Conservation (phyloP, 2,888 invertebrate genomes). For the Sinodicranocentrus sp. region DNA sequence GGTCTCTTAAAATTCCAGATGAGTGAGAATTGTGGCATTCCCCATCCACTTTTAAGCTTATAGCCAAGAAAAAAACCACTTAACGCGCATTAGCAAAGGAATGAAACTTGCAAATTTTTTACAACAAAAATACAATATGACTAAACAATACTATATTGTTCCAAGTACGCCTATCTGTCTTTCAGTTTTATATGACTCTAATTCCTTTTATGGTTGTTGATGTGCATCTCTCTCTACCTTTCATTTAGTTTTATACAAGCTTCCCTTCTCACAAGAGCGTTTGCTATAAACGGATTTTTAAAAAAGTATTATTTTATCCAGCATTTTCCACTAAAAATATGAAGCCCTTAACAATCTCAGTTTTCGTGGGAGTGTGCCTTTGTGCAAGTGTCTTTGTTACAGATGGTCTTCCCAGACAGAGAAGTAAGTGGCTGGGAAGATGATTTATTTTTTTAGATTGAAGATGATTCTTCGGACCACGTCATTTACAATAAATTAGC, state of each 20-base stretch:
- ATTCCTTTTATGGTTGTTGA: neutral
- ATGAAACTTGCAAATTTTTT: neutral
- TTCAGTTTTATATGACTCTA: neutral
- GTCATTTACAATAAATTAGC: neutral
- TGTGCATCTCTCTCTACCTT: neutral
- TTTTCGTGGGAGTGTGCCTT: conserved; percentile 16
- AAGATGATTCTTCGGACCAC: neutral
- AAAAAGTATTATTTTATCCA: no score
- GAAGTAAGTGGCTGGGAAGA: conserved; percentile 16
- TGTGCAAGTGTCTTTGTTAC: conserved; percentile 16
- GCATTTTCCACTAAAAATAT: conserved; percentile 13
- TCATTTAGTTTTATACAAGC: no score
- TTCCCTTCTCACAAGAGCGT: no score
- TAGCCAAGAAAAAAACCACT: neutral
- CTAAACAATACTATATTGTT: neutral
- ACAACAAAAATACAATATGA: neutral
- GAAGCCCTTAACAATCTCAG: neutral
- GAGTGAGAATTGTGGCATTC: conserved; percentile 34
- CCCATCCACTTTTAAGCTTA: neutral
- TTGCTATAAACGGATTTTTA: no score
- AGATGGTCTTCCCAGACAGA: conserved; percentile 23
- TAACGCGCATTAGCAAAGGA: conserved; percentile 7
- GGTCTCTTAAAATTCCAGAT: conserved; percentile 45
- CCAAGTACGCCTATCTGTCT: neutral
- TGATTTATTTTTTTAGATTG: neutral